A percentile compares a stretch with the other conserved stretches of the same genome.
Conservation (phyloP, 2,888 invertebrate species). For the Trisateles emortualis region DNA sequence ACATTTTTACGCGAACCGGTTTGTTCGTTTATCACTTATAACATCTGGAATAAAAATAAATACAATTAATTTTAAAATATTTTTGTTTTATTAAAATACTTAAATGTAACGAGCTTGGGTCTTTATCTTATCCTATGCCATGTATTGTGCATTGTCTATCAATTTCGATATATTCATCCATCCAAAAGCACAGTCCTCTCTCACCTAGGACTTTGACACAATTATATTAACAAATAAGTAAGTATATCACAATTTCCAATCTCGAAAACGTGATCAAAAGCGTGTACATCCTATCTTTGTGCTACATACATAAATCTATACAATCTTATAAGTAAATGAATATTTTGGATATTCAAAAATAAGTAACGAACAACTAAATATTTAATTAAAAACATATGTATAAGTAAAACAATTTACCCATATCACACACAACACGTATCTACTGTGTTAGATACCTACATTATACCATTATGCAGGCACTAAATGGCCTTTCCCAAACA, state of each 20-base stretch:
- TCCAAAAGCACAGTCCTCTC: not conserved
- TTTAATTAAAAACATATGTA: not conserved
- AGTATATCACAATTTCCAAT: not conserved
- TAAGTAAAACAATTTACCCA: conserved; percentile 5
- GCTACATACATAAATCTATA: not conserved
- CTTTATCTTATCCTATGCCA: not conserved
- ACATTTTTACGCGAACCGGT: not conserved
- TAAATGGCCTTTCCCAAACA: not conserved
- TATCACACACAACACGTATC: not conserved
- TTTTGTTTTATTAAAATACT: not conserved
- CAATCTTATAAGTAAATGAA: not conserved
- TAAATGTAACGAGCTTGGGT: not conserved
- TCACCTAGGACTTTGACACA: not conserved
- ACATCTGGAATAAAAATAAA: not conserved
- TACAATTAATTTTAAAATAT: not conserved
- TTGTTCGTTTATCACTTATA: not conserved
- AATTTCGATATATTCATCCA: not conserved
- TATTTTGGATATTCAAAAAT: not conserved
- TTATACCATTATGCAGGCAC: not conserved
- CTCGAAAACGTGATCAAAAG: not conserved
- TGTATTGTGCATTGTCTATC: not conserved
- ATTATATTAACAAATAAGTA: not conserved
- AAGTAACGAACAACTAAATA: conserved; percentile 5
- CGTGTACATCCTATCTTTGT: not conserved
- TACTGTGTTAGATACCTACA: not conserved